Conservation (phyloP, 2,797 vertebrate species). For the Numenius phaeopus region DNA sequence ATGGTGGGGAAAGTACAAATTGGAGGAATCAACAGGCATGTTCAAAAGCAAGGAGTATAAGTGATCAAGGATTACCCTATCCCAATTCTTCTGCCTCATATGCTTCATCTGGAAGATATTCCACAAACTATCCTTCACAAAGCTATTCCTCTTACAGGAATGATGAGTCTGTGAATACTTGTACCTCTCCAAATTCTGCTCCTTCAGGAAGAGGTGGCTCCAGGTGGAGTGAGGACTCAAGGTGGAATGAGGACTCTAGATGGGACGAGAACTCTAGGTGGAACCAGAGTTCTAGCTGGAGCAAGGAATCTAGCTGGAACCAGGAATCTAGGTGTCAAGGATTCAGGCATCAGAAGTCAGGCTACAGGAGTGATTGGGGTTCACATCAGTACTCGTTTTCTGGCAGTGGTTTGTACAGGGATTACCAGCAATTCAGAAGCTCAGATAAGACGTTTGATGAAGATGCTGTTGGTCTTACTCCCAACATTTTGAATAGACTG, state of each 20-base stretch:
- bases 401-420: not conserved
- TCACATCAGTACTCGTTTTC: not conserved
- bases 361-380: not conserved
- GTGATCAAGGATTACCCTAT: not conserved
- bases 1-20: not conserved
- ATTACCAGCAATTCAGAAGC: not conserved
- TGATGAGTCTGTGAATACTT: not conserved
- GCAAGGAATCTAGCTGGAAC: not conserved
- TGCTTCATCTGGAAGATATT: not conserved
- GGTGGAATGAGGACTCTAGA: not conserved
- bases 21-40: not conserved
- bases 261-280: not conserved
- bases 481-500: not conserved
- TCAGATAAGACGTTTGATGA: not conserved
- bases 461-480: not conserved
- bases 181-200: not conserved
- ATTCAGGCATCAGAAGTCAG: conserved; percentile 3
- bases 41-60: not conserved
- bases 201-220: conserved; percentile 7
- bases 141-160: not conserved
- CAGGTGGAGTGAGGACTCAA: not conserved
- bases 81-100: not conserved
- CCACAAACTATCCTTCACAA: not conserved
- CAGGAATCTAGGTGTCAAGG: not conserved
- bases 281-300: not conserved